Base-by-base conservation (phyloP, 2,113 vertebrate species). In the Sebastes fasciatus region DNA sequence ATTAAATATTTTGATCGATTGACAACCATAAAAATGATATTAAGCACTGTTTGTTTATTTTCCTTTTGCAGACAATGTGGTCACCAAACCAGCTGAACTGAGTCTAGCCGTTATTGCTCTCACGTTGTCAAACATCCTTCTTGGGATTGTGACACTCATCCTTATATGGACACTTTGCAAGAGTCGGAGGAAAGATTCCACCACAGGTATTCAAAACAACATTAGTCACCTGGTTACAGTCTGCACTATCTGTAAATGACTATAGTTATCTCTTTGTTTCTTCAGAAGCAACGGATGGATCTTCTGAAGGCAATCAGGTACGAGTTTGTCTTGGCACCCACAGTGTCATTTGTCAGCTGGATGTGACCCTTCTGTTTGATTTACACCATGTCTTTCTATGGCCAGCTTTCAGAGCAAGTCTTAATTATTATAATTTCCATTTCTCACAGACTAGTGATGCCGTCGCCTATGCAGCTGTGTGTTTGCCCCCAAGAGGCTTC, bases 161-260 rank as follows among this genome's bases (percentile, higher is more conserved):
- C 62, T 80, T 6, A 6, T 13, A 14, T 66, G 54, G 70, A 51
- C 14, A 26, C 9, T 43, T 26, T 74, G 26, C 70, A 81, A 42
- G 19, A 51, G 5, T 23, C 19, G 3, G 9, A 74, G 62, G 34
- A 81, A 51, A 51, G 12, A 46, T 10, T 54, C 48, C 10, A 1
- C 48, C 10, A 1, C 40, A 55, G 62, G 70, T 80, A 34, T 12
- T 57, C 51, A 11, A 61, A 11, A 4, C 2, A 2, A 48, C 3
- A 5, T 4, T 52, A 8, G 21, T 74, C 8, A 13, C 42, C 34
- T 67, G 16, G 17, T 51, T 60, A 40, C 5, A 8, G 51, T 68
- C 0, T 60, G 13, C 26, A 23, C 13, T 5, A 51, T 8, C 12
- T 42, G 8, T 1, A 57, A 19, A 0, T 45, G 13, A 61, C 45